Evolutionary conservation across 2,797 vertebrate species (phyloP).

Genomic region (Enteromius paludinosus): DNA sequence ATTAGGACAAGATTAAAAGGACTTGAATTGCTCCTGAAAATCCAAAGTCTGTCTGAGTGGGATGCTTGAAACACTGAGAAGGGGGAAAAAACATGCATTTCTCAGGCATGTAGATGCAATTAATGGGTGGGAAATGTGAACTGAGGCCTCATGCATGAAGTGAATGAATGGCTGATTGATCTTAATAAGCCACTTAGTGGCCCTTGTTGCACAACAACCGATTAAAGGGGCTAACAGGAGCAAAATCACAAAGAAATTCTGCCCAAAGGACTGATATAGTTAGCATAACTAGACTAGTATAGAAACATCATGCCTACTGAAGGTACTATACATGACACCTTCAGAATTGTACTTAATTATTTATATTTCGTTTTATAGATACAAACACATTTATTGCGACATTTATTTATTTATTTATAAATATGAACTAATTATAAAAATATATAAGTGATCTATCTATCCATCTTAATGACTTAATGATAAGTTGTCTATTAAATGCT

Average conservation of each 20-base stretch:
- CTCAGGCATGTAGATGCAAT: not conserved
- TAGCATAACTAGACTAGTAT: not conserved
- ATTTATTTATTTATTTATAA: not conserved
- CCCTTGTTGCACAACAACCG: slow-evolving; percentile 25
- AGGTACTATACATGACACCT: not conserved
- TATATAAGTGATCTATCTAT: not conserved
- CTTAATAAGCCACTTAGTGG: slow-evolving; percentile 38
- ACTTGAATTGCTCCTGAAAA: slow-evolving; percentile 41
- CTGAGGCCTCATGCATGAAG: slow-evolving; percentile 11
- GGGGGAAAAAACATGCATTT: not conserved
- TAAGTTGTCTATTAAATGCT: not conserved
- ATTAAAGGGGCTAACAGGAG: slow-evolving; percentile 37
- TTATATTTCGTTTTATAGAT: not conserved
- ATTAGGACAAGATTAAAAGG: slow-evolving; percentile 51
- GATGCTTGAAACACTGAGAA: not conserved
- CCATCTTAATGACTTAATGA: not conserved
- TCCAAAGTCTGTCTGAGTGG: slow-evolving; percentile 2
- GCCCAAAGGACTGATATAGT: not conserved
- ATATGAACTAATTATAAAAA: not conserved
- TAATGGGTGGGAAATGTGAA: slow-evolving; percentile 30
- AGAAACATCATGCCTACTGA: not conserved
- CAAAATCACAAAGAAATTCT: not conserved
- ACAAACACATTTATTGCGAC: not conserved
- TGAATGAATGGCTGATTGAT: slow-evolving; percentile 49
- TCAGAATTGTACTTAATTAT: not conserved